Evolutionary conservation across 1,140 invertebrate genomes (phyloP), one percentile per base, ranked within the genome.

Genomic region (Elysia chlorotica): DNA sequence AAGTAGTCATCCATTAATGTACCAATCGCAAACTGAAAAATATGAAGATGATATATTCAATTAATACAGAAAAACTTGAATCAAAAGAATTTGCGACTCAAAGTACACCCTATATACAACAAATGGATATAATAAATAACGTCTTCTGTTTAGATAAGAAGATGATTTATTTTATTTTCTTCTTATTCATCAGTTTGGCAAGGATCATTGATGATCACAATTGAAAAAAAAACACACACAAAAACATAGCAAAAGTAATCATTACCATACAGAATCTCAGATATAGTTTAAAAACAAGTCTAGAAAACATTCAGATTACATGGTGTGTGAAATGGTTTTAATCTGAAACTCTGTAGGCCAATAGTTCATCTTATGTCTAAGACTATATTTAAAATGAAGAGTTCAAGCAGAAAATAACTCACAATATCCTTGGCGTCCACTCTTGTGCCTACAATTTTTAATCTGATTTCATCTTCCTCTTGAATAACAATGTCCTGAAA

Each of bases 1-100:
- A 99, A 89, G 86, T 95, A 99, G 89, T 99, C 96, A 87, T 99
- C 97, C 96, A 99, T 98, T 25, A 99, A 89, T 3, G 97, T 99
- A 76, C 97, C 97, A 89, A 99, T 98, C 1, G 97, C 96, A 91
- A 99, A 99, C 95, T 96, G 88, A 87, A 93, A 93, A 82, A 79
- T 88, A 33, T 76, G 88, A 86, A 79, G 70, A 79, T 66, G 75
- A 74, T 75, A 79, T 31, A 31, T 63, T 30, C n/a, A 25, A 37
- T 62, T 4, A 19, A 23, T 30, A 70, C 19, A 28, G 23, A 23
- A 28, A 25, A 33, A 5, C 4, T 36, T 6, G 3, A n/a, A 23
- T 17, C 62, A 71, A 1, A 48, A n/a, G 3, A 63, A 38, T 63
- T 5, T 21, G 17, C 2, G 31, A 36, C 23, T 56, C n/a, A 30